Base-by-base conservation (phyloP, 2,113 vertebrate species). In the Cisticola juncidis region DNA sequence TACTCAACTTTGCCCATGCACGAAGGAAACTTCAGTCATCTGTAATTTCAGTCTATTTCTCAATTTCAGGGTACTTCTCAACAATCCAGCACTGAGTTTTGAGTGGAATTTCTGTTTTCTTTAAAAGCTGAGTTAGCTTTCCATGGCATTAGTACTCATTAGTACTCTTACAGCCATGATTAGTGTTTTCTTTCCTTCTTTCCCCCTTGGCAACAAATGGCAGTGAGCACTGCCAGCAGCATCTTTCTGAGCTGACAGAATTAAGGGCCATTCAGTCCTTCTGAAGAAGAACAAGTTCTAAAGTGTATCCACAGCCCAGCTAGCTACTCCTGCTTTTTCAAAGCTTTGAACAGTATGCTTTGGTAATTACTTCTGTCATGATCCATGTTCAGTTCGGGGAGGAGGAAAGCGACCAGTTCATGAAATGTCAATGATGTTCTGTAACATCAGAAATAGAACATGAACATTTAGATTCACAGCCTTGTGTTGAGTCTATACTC, bases 361-460 rank as follows among this genome's bases (percentile, higher is more conserved):
- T 73, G 42, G 28, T 42, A 69, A n/a, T 86, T 54, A 42, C 4
- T 61, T 92, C 15, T 6, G 9, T 62, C 4, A 6, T 45, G 14
- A 57, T 70, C 50, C 0, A 0, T 31, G 12, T 50, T 88, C 36
- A 40, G 0, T 70, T 16, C 77, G 68, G 12, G 51, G 14, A 33
- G 42, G n/a, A 85, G 22, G 28, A 50, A 86, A 65, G 20, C 7
- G 1, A n/a, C 25, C 0, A 1, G 9, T 72, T 80, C 9, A 14
- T 7, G 24, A 73, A 69, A 83, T 50, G 11, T 38, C 15, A 4
- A 9, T 77, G n/a, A 33, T 57, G 51, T 8, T 38, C 38, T 38
- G 38, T 33, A 56, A 11, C 16, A 31, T 76, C 44, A 85, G 78
- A 66, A 74, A 62, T 26, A 69, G 40, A 71, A 35, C 42, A 25